Conservation (phyloP, 2,113 vertebrate species). For the Chitala chitala region DNA sequence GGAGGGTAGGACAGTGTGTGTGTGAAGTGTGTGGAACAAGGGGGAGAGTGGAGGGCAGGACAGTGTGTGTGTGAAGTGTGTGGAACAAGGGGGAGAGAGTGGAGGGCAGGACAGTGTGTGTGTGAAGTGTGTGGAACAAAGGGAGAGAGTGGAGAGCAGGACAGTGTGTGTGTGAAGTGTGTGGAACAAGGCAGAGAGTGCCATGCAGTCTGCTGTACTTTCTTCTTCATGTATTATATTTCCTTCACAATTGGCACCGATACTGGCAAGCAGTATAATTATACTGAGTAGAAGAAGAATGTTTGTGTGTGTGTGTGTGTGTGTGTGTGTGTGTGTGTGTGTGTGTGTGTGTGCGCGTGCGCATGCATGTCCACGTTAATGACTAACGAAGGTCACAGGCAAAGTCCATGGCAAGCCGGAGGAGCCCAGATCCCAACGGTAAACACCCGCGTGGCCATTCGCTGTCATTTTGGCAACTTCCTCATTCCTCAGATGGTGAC, state of each 20-base stretch:
- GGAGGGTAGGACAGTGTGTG: too few species aligned
- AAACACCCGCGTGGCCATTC: conserved; percentile 1
- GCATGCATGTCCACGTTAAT: conserved; percentile 30
- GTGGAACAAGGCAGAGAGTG: neutral
- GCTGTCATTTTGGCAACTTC: conserved; percentile 18
- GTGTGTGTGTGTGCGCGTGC: conserved; percentile 1
- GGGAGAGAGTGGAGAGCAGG: too few species aligned
- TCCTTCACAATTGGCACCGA: neutral
- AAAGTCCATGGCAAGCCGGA: conserved; percentile 3
- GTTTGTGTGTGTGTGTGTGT: neutral
- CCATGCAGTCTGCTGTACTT: neutral
- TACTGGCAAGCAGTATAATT: neutral
- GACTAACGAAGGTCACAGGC: conserved; percentile 24
- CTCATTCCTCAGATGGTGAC: conserved; percentile 18
- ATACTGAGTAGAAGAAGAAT: neutral
- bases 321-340: conserved; percentile 11
- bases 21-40: too few species aligned
- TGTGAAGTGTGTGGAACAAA: neutral
- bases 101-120: too few species aligned
- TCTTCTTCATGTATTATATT: neutral
- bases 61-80: too few species aligned
- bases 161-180: too few species aligned
- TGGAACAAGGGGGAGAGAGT: too few species aligned
- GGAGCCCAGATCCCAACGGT: neutral
- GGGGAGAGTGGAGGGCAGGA: too few species aligned